Conservation (phyloP, 2,888 invertebrate genomes). For the Zonitis immaculata region DNA sequence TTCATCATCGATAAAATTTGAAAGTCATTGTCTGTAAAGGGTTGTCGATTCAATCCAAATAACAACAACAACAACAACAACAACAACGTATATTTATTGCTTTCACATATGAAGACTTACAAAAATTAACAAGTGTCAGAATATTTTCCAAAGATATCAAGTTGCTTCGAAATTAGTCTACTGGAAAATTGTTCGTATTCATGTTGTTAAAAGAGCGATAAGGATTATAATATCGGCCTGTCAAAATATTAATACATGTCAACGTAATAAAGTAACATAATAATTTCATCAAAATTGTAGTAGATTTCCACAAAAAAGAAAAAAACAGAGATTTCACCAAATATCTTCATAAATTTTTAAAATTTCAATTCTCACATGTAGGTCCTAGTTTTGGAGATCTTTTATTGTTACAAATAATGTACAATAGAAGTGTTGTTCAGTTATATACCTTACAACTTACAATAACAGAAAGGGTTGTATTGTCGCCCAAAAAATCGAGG, state of each 20-base stretch:
- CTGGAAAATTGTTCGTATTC: neutral
- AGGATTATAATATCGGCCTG: neutral
- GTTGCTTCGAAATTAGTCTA: neutral
- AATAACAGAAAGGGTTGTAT: neutral
- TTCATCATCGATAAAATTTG: neutral
- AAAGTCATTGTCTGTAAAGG: neutral
- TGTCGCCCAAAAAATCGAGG: neutral
- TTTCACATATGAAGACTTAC: neutral
- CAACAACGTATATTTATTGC: neutral
- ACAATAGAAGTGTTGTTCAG: neutral
- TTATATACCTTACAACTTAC: neutral
- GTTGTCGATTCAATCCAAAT: neutral
- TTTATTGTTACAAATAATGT: neutral
- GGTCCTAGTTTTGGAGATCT: neutral
- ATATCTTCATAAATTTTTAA: no score
- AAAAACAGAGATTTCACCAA: no score
- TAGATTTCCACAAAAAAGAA: no score
- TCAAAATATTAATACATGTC: neutral
- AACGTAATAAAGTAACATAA: neutral
- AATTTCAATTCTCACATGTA: neutral
- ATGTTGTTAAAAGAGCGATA: neutral
- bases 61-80: neutral
- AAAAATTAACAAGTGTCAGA: constrained; percentile 1
- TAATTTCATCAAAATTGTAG: no score
- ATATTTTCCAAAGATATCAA: neutral